Conservation (phyloP, 1,140 invertebrate genomes). For the Leptonema lineaticorne region DNA sequence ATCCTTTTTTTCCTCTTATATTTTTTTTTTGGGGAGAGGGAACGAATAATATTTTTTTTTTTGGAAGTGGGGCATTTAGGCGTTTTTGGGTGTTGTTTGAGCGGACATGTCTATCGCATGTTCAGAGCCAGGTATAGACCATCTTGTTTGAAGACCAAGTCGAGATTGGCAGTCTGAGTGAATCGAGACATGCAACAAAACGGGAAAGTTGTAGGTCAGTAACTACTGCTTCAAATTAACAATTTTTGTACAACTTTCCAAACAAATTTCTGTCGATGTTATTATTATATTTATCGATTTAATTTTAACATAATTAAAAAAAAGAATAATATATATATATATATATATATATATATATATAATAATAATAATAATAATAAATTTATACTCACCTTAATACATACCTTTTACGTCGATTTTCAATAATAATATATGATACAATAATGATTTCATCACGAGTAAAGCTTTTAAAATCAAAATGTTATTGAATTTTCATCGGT, state of each 20-base stretch:
- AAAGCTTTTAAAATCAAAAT: no score
- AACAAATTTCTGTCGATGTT: no score
- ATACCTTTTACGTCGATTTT: no score
- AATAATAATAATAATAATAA: no score
- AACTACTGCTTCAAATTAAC: slow-evolving; percentile 51
- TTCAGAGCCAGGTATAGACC: slow-evolving; percentile 33
- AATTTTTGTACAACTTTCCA: slow-evolving; percentile 46
- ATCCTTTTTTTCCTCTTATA: not conserved
- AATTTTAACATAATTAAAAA: no score
- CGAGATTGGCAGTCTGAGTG: not conserved
- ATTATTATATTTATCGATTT: no score
- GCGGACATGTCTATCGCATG: slow-evolving; percentile 22
- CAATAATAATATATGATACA: no score
- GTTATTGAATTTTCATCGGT: no score
- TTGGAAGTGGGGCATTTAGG: slow-evolving; percentile 12
- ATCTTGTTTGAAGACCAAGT: slow-evolving; percentile 30
- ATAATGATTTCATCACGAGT: no score
- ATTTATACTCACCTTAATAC: no score
- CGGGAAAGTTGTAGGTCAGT: slow-evolving; percentile 48
- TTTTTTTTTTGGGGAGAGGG: not conserved
- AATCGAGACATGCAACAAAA: slow-evolving; percentile 40
- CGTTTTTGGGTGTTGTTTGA: slow-evolving; percentile 17
- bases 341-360: no score
- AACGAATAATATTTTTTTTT: slow-evolving; percentile 10
- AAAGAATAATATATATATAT: no score